Base-by-base conservation (phyloP, 1,140 invertebrate genomes). In the Bradynema listronoti region DNA sequence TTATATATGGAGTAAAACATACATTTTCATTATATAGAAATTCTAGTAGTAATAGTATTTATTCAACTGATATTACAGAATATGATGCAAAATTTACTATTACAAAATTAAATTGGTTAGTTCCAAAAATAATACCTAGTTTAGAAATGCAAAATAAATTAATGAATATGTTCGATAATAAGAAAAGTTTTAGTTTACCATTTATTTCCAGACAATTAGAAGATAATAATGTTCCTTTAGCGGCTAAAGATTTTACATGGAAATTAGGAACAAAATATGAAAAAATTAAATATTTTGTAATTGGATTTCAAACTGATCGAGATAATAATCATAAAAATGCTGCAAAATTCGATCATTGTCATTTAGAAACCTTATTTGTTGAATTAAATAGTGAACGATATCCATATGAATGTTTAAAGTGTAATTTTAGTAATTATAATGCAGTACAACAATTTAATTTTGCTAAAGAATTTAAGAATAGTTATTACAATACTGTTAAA, bases 201-300 rank as follows among this genome's bases (percentile, higher is more conserved):
- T 65, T 65, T 24, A 65, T 65, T 56, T 65, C 61, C n/a, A 65
- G 62, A 65, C 62, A 65, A 9, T 56, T 65, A 14, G 62, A 65
- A 49, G 42, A 41, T 47, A 45, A 58, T 58, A 65, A 65, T 64
- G 63, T 65, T 27, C 62, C 62, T 24, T 30, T 45, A 19, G 34
- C 30, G 19, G 33, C 22, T 56, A 45, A 42, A 29, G 62, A 65
- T 49, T 65, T 65, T 58, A 65, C 63, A n/a, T 65, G 61, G 63
- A 66, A 66, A 32, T 42, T 65, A 19, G 63, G 63, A 0, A 65
- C 62, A 30, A 65, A 65, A 43, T 65, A 65, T 56, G 61, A 65
- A 29, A 65, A 65, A 56, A 65, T 65, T 25, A 65, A 65, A 36
- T 65, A 65, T 53, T 68, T 65, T 56, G 47, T 65, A 4, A 33